These are phyloP conservation scores for Drosophila sucinea DNA, from an alignment of 1,140 invertebrate genomes.

Conservation along the genomic window DNA sequence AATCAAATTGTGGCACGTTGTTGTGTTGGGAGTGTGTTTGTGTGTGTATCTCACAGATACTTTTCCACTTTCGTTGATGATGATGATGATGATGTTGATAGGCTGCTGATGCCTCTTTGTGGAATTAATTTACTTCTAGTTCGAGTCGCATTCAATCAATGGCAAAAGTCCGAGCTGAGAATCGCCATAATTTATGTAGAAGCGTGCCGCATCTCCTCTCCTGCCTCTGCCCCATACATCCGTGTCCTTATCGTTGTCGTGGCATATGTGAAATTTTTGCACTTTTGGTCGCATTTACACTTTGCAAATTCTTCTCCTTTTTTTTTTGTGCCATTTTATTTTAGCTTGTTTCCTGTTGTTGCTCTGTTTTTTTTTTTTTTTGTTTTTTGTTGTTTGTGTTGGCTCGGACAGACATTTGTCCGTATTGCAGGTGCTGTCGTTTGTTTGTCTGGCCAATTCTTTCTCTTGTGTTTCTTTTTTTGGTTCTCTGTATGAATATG, in stretches of 20 bases:
- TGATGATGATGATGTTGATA: slow-evolving; percentile 5
- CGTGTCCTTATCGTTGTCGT: neutral
- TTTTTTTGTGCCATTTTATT: slow-evolving; percentile 8
- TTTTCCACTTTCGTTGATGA: slow-evolving; percentile 11
- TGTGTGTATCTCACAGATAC: slow-evolving; percentile 34
- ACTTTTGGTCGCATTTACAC: slow-evolving; percentile 51
- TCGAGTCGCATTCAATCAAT: slow-evolving; percentile 58
- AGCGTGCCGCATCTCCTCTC: slow-evolving; percentile 40
- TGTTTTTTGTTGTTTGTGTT: slow-evolving; percentile 34
- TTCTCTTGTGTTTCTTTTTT: slow-evolving; percentile 21
- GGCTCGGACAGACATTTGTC: slow-evolving; percentile 61
- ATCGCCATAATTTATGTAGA: slow-evolving; percentile 61
- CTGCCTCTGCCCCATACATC: neutral
- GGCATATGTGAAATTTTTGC: slow-evolving; percentile 76
- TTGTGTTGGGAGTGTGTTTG: slow-evolving; percentile 23
- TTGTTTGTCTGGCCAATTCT: slow-evolving; percentile 63
- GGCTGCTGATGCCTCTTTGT: slow-evolving; percentile 11
- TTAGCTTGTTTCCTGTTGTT: slow-evolving; percentile 6
- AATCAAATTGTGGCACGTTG: slow-evolving; percentile 68
- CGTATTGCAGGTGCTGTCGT: slow-evolving; percentile 79
- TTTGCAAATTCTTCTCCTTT: slow-evolving; percentile 48
- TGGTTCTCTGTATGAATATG: slow-evolving; percentile 70
- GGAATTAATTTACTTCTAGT: slow-evolving; percentile 56
- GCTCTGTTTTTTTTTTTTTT: slow-evolving; percentile 10
- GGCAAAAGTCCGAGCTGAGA: slow-evolving; percentile 27